Evolutionary conservation across 2,113 vertebrate species (phyloP).

Genomic region (Probosciger aterrimus): DNA sequence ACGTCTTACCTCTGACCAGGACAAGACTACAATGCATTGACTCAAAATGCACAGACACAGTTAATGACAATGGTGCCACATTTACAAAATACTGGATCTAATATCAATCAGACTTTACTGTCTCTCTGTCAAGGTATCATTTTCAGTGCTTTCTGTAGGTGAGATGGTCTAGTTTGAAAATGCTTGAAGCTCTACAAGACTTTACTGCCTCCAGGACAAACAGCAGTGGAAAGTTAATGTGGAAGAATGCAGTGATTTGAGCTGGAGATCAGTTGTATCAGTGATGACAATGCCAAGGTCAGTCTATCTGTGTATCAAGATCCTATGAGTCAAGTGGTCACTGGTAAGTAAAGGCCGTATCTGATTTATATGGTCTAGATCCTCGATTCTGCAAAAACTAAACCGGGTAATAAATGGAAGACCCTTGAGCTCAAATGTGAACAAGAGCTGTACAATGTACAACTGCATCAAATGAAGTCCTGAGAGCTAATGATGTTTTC

Average conservation of each 20-base stretch:
- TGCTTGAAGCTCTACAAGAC: not conserved
- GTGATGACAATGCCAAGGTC: not conserved
- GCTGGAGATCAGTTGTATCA: not conserved
- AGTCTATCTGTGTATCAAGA: not conserved
- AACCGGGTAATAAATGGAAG: not conserved
- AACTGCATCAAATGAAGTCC: not conserved
- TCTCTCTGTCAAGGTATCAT: not conserved
- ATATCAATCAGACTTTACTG: not conserved
- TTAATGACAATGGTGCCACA: not conserved
- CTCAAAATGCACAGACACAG: not conserved
- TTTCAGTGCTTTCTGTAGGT: not conserved
- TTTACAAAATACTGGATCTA: not conserved
- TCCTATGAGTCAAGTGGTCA: not conserved
- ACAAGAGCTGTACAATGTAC: not conserved
- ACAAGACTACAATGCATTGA: not conserved
- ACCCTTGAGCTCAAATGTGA: not conserved
- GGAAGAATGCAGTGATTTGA: not conserved
- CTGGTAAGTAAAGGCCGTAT: not conserved
- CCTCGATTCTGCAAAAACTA: not conserved
- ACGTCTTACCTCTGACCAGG: not conserved
- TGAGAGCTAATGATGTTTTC: not conserved
- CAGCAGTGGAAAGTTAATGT: not conserved
- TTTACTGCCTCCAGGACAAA: not conserved
- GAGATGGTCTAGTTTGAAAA: not conserved
- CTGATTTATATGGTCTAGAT: not conserved